Conservation (phyloP, 2,113 vertebrate species). For the Crypturellus undulatus region DNA sequence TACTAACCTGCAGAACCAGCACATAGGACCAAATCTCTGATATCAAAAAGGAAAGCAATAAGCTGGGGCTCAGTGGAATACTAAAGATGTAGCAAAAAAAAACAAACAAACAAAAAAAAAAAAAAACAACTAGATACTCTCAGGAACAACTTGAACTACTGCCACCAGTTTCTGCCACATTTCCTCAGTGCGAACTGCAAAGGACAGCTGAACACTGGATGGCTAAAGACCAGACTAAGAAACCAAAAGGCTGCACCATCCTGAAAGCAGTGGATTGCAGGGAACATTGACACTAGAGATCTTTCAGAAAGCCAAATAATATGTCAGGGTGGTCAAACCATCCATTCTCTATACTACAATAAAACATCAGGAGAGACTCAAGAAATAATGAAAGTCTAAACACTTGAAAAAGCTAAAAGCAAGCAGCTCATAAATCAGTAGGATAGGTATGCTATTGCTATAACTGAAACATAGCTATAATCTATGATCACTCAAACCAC, state of each 20-base stretch:
- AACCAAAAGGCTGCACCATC: not conserved
- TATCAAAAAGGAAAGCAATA: not conserved
- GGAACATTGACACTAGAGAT: not conserved
- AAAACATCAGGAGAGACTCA: not conserved
- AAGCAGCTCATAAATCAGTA: constrained; percentile 20
- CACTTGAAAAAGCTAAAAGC: not conserved
- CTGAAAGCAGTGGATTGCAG: not conserved
- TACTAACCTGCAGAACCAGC: constrained; percentile 41
- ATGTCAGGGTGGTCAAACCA: not conserved
- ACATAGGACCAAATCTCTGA: not conserved
- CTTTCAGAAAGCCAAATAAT: not conserved
- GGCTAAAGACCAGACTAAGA: not conserved
- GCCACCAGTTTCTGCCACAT: not conserved
- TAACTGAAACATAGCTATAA: constrained; percentile 7
- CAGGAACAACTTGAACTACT: not conserved
- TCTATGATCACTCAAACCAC: not conserved
- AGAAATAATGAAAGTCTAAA: not conserved
- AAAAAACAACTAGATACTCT: not conserved
- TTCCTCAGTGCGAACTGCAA: not conserved
- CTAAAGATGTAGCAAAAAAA: not conserved
- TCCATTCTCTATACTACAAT: not conserved
- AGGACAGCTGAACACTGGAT: not conserved
- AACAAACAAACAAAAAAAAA: no score
- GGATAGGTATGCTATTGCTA: constrained; percentile 18
- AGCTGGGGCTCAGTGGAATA: not conserved